Evolutionary conservation across 2,888 invertebrate genomes (phyloP).

Genomic region (Aspidapion aeneum): DNA sequence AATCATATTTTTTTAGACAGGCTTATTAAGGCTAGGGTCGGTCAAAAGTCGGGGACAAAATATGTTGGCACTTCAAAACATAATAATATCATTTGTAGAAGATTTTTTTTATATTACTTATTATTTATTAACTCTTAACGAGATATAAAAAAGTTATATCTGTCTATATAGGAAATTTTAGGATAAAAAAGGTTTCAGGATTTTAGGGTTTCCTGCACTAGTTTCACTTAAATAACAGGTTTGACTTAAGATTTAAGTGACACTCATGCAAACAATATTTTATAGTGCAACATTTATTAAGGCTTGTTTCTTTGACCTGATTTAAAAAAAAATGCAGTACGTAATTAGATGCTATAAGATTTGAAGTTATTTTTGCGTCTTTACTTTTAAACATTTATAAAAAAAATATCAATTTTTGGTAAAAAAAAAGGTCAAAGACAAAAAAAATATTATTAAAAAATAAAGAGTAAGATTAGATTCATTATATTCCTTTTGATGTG

Average conservation of each 20-base stretch:
- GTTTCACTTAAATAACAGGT: background rate
- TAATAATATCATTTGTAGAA: no score
- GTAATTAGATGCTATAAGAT: no score
- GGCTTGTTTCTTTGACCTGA: background rate
- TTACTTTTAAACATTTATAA: no score
- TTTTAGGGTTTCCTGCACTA: background rate
- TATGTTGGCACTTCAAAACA: no score
- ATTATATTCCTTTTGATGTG: constrained; percentile 19
- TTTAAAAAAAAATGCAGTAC: no score
- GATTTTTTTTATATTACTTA: constrained; percentile 23
- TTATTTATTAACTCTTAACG: constrained; percentile 28
- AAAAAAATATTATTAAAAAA: no score
- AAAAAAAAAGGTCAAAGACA: no score
- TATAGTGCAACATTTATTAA: background rate
- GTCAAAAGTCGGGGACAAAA: no score
- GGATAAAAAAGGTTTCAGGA: background rate
- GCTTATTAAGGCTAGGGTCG: no score
- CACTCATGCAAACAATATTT: background rate
- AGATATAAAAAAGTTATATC: background rate
- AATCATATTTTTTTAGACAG: no score
- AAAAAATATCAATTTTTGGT: no score
- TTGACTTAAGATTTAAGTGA: background rate
- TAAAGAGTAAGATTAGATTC: background rate
- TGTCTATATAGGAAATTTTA: background rate
- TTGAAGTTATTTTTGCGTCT: no score